These are phyloP conservation scores for Calidris pygmaea DNA, from an alignment of 2,113 vertebrate genomes.

Conservation along the genomic window DNA sequence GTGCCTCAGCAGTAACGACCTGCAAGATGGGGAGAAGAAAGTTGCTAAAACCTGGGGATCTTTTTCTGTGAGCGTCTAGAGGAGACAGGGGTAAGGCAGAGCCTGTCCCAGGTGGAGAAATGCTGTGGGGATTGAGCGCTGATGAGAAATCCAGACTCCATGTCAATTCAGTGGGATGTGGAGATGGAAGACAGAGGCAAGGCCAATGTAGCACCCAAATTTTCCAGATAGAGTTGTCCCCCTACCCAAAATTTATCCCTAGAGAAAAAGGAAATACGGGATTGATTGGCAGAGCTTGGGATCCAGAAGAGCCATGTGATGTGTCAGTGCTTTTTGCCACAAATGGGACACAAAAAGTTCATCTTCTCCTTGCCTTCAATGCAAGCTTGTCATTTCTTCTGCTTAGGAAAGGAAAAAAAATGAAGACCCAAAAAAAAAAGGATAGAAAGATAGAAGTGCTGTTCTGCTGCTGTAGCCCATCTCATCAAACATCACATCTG, in stretches of 20 bases:
- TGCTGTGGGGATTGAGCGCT: background rate
- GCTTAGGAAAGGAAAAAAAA: background rate
- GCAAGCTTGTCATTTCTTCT: background rate
- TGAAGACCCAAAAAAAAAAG: background rate
- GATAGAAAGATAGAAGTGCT: background rate
- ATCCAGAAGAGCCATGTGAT: background rate
- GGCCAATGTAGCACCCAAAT: background rate
- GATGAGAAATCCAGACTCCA: background rate
- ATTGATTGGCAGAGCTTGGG: background rate
- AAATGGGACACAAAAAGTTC: background rate
- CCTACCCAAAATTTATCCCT: background rate
- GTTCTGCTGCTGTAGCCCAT: background rate
- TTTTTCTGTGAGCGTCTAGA: background rate
- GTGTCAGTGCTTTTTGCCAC: background rate
- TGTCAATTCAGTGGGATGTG: background rate
- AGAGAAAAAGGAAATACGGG: background rate
- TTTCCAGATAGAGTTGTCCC: background rate
- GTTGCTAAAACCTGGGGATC: background rate
- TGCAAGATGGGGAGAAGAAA: background rate
- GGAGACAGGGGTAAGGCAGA: background rate
- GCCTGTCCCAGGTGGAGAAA: background rate
- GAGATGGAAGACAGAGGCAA: background rate
- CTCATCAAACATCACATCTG: slow-evolving; percentile 32
- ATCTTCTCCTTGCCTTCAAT: background rate
- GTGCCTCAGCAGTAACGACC: background rate